Evolutionary conservation across 1,140 invertebrate genomes (phyloP).

Genomic region (Dryas iulia): DNA sequence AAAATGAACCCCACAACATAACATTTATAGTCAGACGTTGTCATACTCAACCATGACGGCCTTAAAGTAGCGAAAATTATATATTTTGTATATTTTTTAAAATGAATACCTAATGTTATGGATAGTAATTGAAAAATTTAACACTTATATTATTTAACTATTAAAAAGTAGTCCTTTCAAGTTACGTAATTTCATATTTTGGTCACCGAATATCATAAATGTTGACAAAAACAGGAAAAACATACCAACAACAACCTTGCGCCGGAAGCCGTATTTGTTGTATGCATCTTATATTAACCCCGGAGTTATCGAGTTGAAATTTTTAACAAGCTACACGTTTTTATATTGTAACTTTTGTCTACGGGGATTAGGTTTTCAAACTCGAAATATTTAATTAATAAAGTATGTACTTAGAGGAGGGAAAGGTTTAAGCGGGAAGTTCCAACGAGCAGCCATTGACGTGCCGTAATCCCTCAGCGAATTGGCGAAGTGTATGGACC

Average conservation of each 20-base stretch:
- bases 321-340: neutral
- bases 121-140: no score
- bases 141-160: no score
- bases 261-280: neutral
- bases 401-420: conserved; percentile 58
- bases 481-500: conserved; percentile 48
- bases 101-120: no score
- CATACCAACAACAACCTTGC: neutral
- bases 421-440: conserved; percentile 64
- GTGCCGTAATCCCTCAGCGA: conserved; percentile 48
- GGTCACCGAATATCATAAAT: neutral
- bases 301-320: neutral
- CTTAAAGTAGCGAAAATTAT: no score
- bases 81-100: no score
- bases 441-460: conserved; percentile 48
- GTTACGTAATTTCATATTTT: no score
- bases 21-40: no score
- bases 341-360: neutral
- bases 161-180: no score
- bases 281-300: neutral
- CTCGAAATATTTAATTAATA: conserved; percentile 68
- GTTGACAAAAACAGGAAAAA: neutral
- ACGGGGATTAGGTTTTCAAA: conserved; percentile 31
- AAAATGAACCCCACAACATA: no score
- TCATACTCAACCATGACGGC: no score